Conservation (phyloP, 2,888 invertebrate genomes). For the Latrodectus elegans region DNA sequence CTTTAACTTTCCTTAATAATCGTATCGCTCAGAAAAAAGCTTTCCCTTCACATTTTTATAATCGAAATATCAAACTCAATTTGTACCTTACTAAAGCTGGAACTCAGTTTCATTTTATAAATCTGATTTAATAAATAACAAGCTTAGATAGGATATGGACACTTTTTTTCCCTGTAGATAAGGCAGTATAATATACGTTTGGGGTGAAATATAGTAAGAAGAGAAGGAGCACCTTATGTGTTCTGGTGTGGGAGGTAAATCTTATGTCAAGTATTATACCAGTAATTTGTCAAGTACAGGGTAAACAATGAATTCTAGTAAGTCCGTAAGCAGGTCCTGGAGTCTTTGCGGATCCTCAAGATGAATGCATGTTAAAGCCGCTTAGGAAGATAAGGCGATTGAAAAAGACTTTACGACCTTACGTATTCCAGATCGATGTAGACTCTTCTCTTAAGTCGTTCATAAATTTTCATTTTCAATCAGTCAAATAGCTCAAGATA, state of each 20-base stretch:
- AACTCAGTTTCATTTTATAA: neutral
- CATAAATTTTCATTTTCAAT: no score
- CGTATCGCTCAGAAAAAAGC: no score
- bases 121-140: slow-evolving; percentile 31
- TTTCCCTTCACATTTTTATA: neutral
- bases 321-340: slow-evolving; percentile 31
- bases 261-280: slow-evolving; percentile 42
- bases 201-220: neutral
- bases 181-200: slow-evolving; percentile 12
- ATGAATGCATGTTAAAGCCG: slow-evolving; percentile 31
- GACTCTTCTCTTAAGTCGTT: no score
- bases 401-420: slow-evolving; percentile 1
- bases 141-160: neutral
- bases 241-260: slow-evolving; percentile 12
- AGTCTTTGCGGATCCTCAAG: slow-evolving; percentile 33
- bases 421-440: neutral
- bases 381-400: slow-evolving; percentile 20
- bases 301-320: slow-evolving; percentile 23
- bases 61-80: neutral
- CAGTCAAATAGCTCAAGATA: no score
- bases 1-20: no score
- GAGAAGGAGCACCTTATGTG: neutral
- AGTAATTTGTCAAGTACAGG: slow-evolving; percentile 46
- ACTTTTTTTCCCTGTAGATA: slow-evolving; percentile 1
- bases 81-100: neutral